Base-by-base conservation (phyloP, 1,140 invertebrate species). In the Apis dorsata region DNA sequence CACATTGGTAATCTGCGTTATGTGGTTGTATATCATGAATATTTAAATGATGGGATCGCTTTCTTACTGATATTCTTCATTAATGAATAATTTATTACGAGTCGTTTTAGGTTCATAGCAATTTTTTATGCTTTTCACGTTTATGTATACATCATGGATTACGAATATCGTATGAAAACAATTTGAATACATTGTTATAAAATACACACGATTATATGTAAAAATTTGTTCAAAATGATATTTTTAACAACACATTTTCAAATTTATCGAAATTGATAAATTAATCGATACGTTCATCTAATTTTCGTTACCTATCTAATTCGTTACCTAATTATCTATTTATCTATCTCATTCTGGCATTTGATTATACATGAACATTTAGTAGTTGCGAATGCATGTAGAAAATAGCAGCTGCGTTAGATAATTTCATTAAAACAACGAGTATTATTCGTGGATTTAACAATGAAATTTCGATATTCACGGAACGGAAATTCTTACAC, bases 1-100 rank as follows among this genome's bases (percentile, higher is more conserved):
- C 49, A 12, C 8, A 63, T n/a, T 1, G 68, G 76, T 85, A 85
- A 87, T 87, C 62, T 71, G 55, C 63, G 71, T 72, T 34, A 44
- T 65, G 28, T 69, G 34, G 9, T 28, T 19, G 15, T 2, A 8
- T 24, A 34, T 62, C 66, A 60, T 74, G 66, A 82, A 85, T 82
- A 73, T 87, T 86, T 81, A 65, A 79, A 72, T 7, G 62, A 55
- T 59, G 44, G 49, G 17, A 73, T 51, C 69, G 12, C 15, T 21
- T 65, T 28, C 62, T 86, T 83, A 70, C 28, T 34, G 70, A 81
- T 62, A 74, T 28, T 81, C 66, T 86, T 81, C 70, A 79, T 17
- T 24, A 10, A 79, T 88, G 81, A 89, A 89, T 89, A 84, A 89
- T 89, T 81, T 63, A 89, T 72, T 0, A 13, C 9, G 28, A 55